A percentile compares a stretch with the other conserved stretches of the same genome.
Conservation (phyloP, 2,797 vertebrate species). For the Phoeniculus purpureus region DNA sequence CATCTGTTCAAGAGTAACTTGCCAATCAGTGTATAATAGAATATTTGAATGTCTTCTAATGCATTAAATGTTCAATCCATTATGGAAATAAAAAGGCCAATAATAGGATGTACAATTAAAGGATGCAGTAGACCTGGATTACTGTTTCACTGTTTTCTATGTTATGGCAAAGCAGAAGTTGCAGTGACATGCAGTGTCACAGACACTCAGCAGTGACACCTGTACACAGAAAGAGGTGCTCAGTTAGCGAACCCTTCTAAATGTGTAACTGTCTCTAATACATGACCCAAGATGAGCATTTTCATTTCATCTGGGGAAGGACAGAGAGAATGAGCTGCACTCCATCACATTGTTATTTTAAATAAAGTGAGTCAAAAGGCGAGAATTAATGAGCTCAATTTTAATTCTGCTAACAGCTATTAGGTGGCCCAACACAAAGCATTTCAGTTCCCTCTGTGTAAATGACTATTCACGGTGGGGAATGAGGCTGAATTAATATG, state of each 20-base stretch:
- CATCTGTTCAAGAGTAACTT: neutral
- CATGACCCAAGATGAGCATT: neutral
- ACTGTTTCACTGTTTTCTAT: neutral
- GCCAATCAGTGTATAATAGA: neutral
- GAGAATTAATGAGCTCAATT: constrained; percentile 1
- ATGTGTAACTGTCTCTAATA: neutral
- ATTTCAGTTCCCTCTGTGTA: neutral
- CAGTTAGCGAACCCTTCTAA: neutral
- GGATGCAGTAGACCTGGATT: neutral
- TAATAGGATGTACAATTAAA: neutral
- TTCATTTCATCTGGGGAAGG: neutral
- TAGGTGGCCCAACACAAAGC: neutral
- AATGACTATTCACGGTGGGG: neutral
- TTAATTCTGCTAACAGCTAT: neutral
- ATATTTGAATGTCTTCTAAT: neutral
- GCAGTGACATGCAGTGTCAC: neutral
- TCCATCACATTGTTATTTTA: neutral
- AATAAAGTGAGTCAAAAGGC: neutral
- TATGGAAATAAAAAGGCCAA: neutral
- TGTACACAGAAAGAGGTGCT: neutral
- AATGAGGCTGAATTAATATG: neutral
- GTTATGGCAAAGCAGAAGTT: neutral
- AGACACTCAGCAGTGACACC: neutral
- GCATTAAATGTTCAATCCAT: neutral
- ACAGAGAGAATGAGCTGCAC: neutral